Evolutionary conservation across 2,888 invertebrate species (phyloP).

Genomic region (Drosophila austrosaltans): DNA sequence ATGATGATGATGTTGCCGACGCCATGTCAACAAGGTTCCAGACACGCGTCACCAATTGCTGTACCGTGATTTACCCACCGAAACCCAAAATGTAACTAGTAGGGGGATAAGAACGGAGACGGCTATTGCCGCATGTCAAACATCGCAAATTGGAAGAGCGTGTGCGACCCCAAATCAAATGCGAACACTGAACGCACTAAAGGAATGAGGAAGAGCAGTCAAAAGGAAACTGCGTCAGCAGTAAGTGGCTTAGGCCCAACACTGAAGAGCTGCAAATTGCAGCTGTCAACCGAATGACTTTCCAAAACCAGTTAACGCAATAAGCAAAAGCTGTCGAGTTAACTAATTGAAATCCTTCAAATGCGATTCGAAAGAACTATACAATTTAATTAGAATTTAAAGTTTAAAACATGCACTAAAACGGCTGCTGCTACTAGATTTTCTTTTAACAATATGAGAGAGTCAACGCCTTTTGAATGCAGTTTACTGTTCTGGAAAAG

Average conservation of each 20-base stretch:
- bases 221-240: slow-evolving; percentile 11
- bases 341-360: neutral
- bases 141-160: slow-evolving; percentile 48
- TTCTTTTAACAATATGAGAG: slow-evolving; percentile 34
- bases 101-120: neutral
- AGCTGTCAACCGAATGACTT: neutral
- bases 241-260: slow-evolving; percentile 11
- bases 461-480: slow-evolving; percentile 39
- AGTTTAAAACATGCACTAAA: too few relatives aligned
- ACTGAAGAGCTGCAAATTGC: slow-evolving; percentile 9
- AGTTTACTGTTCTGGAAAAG: neutral
- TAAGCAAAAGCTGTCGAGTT: neutral
- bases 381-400: neutral
- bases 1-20: slow-evolving; percentile 42
- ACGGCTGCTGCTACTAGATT: slow-evolving; percentile 13
- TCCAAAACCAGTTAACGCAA: neutral
- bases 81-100: slow-evolving; percentile 25
- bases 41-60: slow-evolving; percentile 67
- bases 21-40: slow-evolving; percentile 62
- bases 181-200: neutral
- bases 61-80: slow-evolving; percentile 48
- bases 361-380: too few relatives aligned
- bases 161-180: slow-evolving; percentile 15
- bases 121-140: slow-evolving; percentile 24
- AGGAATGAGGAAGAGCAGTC: neutral